Evolutionary conservation across 2,888 invertebrate species (phyloP), one percentile per base, ranked within the genome.

Genomic region (Oligia strigilis): DNA sequence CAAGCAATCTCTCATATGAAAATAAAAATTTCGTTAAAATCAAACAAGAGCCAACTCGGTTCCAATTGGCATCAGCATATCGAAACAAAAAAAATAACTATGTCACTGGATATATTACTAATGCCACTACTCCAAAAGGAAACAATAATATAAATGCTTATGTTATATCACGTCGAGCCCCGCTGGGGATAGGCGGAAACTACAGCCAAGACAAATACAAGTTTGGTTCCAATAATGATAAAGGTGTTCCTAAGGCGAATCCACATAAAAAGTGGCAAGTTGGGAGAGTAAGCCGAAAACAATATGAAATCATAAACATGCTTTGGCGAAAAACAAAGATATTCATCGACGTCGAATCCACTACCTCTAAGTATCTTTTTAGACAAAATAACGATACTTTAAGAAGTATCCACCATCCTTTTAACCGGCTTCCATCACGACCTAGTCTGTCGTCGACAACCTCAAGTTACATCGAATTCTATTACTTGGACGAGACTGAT

Each of bases 391-490:
- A 87, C 13, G 67, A 77, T 60, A 80, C 83, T 19, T 29, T n/a
- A 73, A 80, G 13, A 80, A 36, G 40, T 43, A 49, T 80, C 19
- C 78, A 72, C 46, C 81, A 84, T 43, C 70, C 87, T 52, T 70
- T 84, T 52, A 78, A 76, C 58, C 76, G 85, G 46, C 72, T 84
- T 73, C 36, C 80, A 14, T 65, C 80, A 52, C 78, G 75, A 11
- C 73, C 81, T 64, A 70, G 62, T 43, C 14, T 79, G 9, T 67
- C 78, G 11, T 64, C 75, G 17, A 89, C 92, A 8, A 96, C 95
- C 23, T 91, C 94, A 5, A 96, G 95, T 90, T 94, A 90, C 71
- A 96, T 96, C 75, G 96, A 96, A 89, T 96, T 96, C 91, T 94
- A 96, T 90, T 96, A 96, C 89, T 91, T 94, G 78, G 95, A 96